Base-by-base conservation (phyloP, 2,797 vertebrate species). In the Bucorvus abyssinicus region DNA sequence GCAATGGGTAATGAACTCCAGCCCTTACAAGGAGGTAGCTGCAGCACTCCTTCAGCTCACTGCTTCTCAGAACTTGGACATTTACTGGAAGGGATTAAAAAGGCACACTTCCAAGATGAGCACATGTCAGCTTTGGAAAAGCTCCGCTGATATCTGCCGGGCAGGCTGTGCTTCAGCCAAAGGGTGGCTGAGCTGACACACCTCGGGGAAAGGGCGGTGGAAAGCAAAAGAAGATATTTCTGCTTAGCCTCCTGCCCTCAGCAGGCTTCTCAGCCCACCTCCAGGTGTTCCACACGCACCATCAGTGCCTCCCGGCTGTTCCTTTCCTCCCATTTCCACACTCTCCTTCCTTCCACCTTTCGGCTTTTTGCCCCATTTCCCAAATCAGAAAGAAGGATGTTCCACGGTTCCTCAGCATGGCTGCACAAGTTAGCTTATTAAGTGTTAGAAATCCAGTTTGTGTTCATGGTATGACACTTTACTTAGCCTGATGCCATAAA, bases 41-140 rank as follows among this genome's bases (percentile, higher is more conserved):
- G 11, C 24, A 11, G 24, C 2, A 36, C 21, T 87, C 9, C 36
- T 42, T 75, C 27, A 50, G 4, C 38, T 47, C 30, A 7, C 45
- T 65, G 47, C 44, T 76, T 49, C 75, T 64, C 4, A 6, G 67
- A 18, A 34, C 18, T 57, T 44, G 38, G 47, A 74, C 22, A 26
- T 34, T 34, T 61, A 21, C 15, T 38, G 59, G 55, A 71, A 90
- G 53, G 12, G 20, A 20, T 17, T 34, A 50, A 83, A 61, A 75
- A 52, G 42, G 4, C 10, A 3, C 27, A 4, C 65, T 52, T 50
- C 10, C 40, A 59, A 14, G 5, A 22, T 1, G 12, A 75, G 12
- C 2, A 1, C 0, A 0, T 17, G 22, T 45, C 53, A 7, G 26
- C 19, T 68, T 60, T 78, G 57, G 38, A 38, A 36, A 73, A 38